Percentiles rank a stretch among this genome's conserved stretches.
Conservation (phyloP, 2,113 vertebrate genomes). For the Chaenogobius annularis region DNA sequence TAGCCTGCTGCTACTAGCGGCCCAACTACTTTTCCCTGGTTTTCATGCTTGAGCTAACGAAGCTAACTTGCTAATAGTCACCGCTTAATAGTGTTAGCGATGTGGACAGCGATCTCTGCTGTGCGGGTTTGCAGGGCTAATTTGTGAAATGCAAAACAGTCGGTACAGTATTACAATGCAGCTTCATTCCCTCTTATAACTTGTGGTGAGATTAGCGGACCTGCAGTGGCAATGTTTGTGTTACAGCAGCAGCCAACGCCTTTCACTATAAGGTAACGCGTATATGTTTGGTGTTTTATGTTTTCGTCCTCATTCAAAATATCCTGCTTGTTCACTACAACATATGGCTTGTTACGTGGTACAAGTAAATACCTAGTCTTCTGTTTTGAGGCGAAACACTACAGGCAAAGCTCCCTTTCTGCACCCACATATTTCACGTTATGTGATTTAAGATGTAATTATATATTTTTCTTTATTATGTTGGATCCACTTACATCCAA, state of each 20-base stretch:
- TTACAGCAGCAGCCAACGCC: slow-evolving; percentile 40
- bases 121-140: not conserved
- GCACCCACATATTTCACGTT: too few species aligned
- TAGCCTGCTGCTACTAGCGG: slow-evolving; percentile 28
- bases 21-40: slow-evolving; percentile 40
- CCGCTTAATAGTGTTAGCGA: slow-evolving; percentile 17
- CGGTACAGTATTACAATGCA: not conserved
- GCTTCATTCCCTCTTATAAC: not conserved
- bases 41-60: slow-evolving; percentile 33
- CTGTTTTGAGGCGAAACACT: not conserved
- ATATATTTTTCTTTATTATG: too few species aligned
- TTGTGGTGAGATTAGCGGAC: not conserved
- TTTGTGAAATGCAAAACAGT: not conserved
- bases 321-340: not conserved
- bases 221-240: slow-evolving; percentile 1
- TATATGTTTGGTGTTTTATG: not conserved
- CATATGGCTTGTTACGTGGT: not conserved
- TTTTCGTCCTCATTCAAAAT: not conserved
- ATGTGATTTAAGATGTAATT: too few species aligned
- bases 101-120: not conserved
- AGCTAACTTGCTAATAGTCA: slow-evolving; percentile 40
- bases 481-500: too few species aligned
- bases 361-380: not conserved
- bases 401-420: not conserved
- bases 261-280: not conserved